phyloP scores from a whole-genome alignment of 2,888 invertebrate genomes.

The Euzetes globulus region DNA sequence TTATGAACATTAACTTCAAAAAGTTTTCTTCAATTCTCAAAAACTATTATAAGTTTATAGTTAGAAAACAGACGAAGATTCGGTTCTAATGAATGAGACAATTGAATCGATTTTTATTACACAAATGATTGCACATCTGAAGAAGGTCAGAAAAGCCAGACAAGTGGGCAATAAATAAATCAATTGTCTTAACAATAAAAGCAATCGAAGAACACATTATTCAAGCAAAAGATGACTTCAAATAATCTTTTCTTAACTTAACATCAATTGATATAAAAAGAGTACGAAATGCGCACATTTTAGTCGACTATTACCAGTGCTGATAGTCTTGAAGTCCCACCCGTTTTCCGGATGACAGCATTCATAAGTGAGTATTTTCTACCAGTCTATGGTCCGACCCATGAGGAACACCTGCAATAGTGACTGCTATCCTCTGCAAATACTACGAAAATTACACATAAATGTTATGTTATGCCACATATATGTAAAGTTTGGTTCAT shows the following conservation, averaged over 20 bases:
- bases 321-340: constrained; percentile 18
- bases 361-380: constrained; percentile 21
- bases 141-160: not conserved
- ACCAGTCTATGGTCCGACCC: constrained; percentile 20
- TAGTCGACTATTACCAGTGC: not conserved
- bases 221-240: not conserved
- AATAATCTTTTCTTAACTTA: constrained; percentile 13
- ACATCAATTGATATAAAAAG: constrained; percentile 15
- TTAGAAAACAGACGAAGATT: not conserved
- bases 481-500: not conserved
- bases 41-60: not conserved
- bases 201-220: not conserved
- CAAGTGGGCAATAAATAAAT: not conserved
- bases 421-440: not conserved
- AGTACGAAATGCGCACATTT: constrained; percentile 21
- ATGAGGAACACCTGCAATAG: constrained; percentile 22
- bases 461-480: not conserved
- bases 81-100: not conserved
- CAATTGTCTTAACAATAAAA: not conserved
- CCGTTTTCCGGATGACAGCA: constrained; percentile 29
- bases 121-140: not conserved
- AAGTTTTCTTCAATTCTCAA: not conserved
- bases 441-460: not conserved
- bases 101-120: not conserved
- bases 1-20: constrained; percentile 4